Base-by-base conservation (phyloP, 1,140 invertebrate species). In the Drosophila sp. region DNA sequence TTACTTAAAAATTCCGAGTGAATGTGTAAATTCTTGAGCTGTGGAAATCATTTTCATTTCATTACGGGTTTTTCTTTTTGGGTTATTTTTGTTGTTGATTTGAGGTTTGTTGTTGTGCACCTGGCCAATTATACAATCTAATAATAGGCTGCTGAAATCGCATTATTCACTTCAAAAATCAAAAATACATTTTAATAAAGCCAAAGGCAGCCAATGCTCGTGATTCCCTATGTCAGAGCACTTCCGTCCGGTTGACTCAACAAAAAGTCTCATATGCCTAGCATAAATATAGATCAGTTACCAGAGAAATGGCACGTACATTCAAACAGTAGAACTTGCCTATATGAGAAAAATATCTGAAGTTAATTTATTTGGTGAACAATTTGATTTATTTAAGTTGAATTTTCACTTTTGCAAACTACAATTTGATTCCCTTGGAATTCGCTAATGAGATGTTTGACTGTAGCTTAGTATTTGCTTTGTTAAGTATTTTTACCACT, bases 121-220 rank as follows among this genome's bases (percentile, higher is more conserved):
- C 78, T 87, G 75, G 54, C 32, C 56, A 78, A 87, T 78, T 78
- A 74, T 78, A 64, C 51, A 25, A 43, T 56, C 58, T 75, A 78
- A 75, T 40, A 59, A 56, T 75, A 61, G 46, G 62, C 32, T 25
- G 43, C 25, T 54, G 18, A 76, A 71, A 67, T 73, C 63, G 56
- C 59, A 66, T 78, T 75, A 77, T 78, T 81, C 78, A 75, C 71
- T 72, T 81, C n/a, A 76, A 78, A 72, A 83, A 82, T 76, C 78
- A 76, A 73, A 82, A 86, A 89, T 89, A 82, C 73, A 86, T 79
- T 82, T 86, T 72, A 86, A 80, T 83, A 78, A 79, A 36, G 46
- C 21, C 48, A 63, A 61, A 57, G 48, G n/a, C 48, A 32, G 13
- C 34, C 18, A 13, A 48, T 62, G 59, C 57, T 67, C 51, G 54